Evolutionary conservation across 2,113 vertebrate genomes (phyloP), one percentile per base, ranked within the genome.

Genomic region (Pholis gunnellus): DNA sequence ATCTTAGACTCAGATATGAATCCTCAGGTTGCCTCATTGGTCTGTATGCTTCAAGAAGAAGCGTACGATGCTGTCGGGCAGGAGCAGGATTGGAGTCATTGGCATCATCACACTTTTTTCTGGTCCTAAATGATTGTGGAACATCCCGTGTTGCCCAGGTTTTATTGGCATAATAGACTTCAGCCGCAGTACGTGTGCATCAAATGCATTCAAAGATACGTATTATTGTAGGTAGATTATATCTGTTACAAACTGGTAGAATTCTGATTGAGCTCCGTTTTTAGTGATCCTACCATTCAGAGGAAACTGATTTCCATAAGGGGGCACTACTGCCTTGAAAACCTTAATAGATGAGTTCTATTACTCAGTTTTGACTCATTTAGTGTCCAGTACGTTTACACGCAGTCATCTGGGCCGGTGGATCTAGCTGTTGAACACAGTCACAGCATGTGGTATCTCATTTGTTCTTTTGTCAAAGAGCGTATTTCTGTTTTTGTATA

Each of bases 271-370:
- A 80, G 1, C 15, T 29, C 59, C 75, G 18, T 61, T 22, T 72
- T 66, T 25, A 57, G 44, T 82, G 27, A 44, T 54, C 38, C 40
- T 54, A 17, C 9, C 20, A 56, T 70, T 80, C 44, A 72, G 14
- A 85, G 25, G 61, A 65, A 86, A 57, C 50, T 78, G 10, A 79
- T 86, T 90, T 92, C 92, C 91, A 93, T 91, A 75, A 93, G 93
- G 89, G 90, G 90, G 92, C 88, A 92, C 88, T 94, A 80, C 92
- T 84, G 90, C 82, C 87, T 90, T 88, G 71, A 79, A 90, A 91
- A 92, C 68, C 61, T 36, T 31, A 27, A 78, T 11, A 61, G 3
- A 76, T 64, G 0, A 48, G 25, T 85, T 48, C 4, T n/a, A 1
- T 72, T 56, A 31, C 31, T 71, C 18, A 34, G 40, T 20, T 56